Evolutionary conservation across 2,888 invertebrate genomes (phyloP), one percentile per base, ranked within the genome.

Genomic region (Rotaria magnacalcarata): DNA sequence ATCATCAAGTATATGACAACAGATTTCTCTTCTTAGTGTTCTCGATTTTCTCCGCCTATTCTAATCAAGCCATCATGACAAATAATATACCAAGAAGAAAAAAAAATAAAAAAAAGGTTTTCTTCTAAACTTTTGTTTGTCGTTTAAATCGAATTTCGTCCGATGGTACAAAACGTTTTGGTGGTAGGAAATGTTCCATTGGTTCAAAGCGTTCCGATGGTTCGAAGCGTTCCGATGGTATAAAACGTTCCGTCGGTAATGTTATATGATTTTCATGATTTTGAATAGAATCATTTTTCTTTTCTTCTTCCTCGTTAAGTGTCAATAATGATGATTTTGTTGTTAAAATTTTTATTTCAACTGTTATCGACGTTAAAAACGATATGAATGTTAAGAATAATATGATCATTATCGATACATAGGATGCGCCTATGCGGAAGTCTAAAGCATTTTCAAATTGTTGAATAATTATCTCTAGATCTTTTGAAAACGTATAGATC

Each of bases 121-220:
- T 47, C 19, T 75, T 43, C 43, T 75, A 80, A 43, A 80, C 80
- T 80, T 80, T 80, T 24, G 80, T 80, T 80, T 80, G 80, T 80
- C 47, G 43, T 24, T 16, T 8, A 80, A 14, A 80, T 80, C 80
- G 80, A 47, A 80, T 80, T 80, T 80, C 43, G 27, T 60, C 60
- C 3, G 60, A 60, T 75, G 75, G 75, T 27, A 75, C 10, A 75
- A 60, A 60, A n/a, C 60, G 60, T 60, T 60, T 27, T 60, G 4
- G 47, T 11, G 47, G 11, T 47, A 47, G 11, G 11, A 47, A 47
- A 47, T 11, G 47, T 2, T 47, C 47, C 11, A 5, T 3, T 47
- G 8, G 47, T 47, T 10, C 47, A 0, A 47, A 47, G 0, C 47
- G 80, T 67, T 47, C 47, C 11, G 47, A 47, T 47, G 8, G 47